phyloP scores from a whole-genome alignment of 2,113 vertebrate species.

The Chrysemys picta region DNA sequence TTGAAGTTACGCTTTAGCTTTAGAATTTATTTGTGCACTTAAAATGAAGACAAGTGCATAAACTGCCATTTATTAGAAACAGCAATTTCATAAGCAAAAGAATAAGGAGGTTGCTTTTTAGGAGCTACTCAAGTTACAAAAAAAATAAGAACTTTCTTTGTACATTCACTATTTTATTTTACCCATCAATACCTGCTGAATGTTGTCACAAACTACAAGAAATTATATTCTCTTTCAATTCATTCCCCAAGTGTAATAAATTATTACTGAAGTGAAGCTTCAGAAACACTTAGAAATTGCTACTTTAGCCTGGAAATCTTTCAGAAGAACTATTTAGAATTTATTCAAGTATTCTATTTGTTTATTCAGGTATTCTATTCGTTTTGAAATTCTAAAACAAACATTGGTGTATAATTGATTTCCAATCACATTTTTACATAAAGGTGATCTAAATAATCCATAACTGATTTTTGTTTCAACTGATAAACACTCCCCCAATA shows the following conservation, averaged over 20 bases:
- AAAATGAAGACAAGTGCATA: too few species aligned
- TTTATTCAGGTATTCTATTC: not conserved
- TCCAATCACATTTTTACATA: not conserved
- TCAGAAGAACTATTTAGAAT: not conserved
- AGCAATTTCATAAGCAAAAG: too few species aligned
- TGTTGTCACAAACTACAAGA: not conserved
- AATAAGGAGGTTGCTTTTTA: too few species aligned
- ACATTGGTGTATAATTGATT: not conserved
- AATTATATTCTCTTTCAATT: constrained; percentile 13
- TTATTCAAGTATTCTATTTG: not conserved
- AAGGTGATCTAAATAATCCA: too few species aligned
- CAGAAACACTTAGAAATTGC: not conserved
- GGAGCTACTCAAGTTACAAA: not conserved
- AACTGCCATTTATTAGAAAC: too few species aligned
- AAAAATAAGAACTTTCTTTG: not conserved
- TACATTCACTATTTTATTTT: not conserved
- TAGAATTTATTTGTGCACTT: too few species aligned
- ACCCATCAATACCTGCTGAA: not conserved
- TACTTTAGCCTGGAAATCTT: not conserved
- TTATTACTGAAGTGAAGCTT: not conserved
- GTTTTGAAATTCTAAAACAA: not conserved
- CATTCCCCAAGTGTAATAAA: not conserved
- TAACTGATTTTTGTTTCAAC: too few species aligned
- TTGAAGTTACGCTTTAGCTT: too few species aligned
- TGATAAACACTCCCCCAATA: too few species aligned